Conservation (phyloP, 2,888 invertebrate genomes). For the Eurytoma californica region DNA sequence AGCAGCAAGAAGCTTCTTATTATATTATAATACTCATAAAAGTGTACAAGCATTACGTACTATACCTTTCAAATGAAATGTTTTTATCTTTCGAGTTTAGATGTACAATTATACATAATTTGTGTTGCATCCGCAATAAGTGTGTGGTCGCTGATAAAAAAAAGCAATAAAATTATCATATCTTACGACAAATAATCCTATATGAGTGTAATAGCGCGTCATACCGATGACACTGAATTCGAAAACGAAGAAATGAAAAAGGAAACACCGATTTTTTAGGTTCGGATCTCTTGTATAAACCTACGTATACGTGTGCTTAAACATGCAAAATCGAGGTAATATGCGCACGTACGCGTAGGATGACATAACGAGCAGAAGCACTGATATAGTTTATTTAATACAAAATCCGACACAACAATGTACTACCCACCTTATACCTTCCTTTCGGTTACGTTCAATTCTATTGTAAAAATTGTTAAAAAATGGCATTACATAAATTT, state of each 20-base stretch:
- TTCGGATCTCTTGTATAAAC: not conserved
- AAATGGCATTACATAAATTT: slow-evolving; percentile 6
- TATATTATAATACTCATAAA: slow-evolving; percentile 59
- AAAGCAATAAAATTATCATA: slow-evolving; percentile 24
- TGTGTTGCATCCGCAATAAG: slow-evolving; percentile 65
- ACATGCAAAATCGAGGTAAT: no score
- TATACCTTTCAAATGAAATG: slow-evolving; percentile 56
- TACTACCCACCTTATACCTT: not conserved
- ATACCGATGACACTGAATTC: no score
- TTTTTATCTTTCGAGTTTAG: slow-evolving; percentile 64
- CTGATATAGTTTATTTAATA: slow-evolving; percentile 26
- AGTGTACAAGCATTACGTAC: slow-evolving; percentile 60
- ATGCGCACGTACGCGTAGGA: no score
- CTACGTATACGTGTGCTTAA: no score
- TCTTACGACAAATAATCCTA: not conserved
- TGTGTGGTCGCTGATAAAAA: slow-evolving; percentile 57
- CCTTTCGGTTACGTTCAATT: not conserved
- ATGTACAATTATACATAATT: slow-evolving; percentile 60
- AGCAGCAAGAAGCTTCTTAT: slow-evolving; percentile 53
- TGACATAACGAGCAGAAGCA: slow-evolving; percentile 12
- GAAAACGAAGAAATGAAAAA: not conserved
- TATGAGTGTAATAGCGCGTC: not conserved
- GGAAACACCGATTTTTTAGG: slow-evolving; percentile 33
- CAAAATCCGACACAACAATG: slow-evolving; percentile 17
- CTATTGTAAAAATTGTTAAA: not conserved